Conservation (phyloP, 2,888 invertebrate species). For the Alentia gelatinosa region DNA sequence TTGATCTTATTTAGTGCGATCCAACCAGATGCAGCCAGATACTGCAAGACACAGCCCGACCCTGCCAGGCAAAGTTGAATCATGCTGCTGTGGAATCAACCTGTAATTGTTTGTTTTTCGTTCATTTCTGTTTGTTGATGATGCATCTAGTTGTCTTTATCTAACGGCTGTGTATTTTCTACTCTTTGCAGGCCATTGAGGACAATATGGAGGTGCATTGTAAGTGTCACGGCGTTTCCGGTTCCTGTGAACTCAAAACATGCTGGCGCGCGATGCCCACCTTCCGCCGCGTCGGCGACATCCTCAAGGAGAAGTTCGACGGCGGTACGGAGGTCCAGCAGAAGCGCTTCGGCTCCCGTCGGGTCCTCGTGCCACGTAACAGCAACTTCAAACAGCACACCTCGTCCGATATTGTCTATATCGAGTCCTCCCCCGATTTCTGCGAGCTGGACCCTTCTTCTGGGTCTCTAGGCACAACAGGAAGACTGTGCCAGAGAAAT, state of each 20-base stretch:
- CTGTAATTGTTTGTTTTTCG: not conserved
- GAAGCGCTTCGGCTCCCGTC: slow-evolving; percentile 74
- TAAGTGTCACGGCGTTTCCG: slow-evolving; percentile 97
- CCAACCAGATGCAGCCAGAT: too few relatives aligned
- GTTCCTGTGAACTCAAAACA: slow-evolving; percentile 96
- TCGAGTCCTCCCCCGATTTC: slow-evolving; percentile 98
- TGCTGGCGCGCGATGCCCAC: slow-evolving; percentile 97
- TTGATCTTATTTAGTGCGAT: too few relatives aligned
- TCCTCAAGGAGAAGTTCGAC: slow-evolving; percentile 94
- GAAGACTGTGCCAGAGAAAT: slow-evolving; percentile 84
- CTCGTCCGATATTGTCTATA: slow-evolving; percentile 93
- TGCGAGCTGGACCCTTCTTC: slow-evolving; percentile 85
- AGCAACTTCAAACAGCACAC: slow-evolving; percentile 89
- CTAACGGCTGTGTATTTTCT: not conserved
- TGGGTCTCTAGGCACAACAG: slow-evolving; percentile 86
- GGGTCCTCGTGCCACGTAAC: slow-evolving; percentile 74
- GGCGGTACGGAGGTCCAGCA: slow-evolving; percentile 90
- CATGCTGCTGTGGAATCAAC: too few relatives aligned
- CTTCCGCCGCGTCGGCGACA: slow-evolving; percentile 94
- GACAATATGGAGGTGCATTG: slow-evolving; percentile 88
- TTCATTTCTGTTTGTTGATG: not conserved
- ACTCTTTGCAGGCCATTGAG: slow-evolving; percentile 80
- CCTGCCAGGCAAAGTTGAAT: too few relatives aligned
- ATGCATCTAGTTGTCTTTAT: not conserved
- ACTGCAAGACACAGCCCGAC: too few relatives aligned